Evolutionary conservation across 2,797 vertebrate species (phyloP), one percentile per base, ranked within the genome.

Genomic region (Adelosebastes latens): DNA sequence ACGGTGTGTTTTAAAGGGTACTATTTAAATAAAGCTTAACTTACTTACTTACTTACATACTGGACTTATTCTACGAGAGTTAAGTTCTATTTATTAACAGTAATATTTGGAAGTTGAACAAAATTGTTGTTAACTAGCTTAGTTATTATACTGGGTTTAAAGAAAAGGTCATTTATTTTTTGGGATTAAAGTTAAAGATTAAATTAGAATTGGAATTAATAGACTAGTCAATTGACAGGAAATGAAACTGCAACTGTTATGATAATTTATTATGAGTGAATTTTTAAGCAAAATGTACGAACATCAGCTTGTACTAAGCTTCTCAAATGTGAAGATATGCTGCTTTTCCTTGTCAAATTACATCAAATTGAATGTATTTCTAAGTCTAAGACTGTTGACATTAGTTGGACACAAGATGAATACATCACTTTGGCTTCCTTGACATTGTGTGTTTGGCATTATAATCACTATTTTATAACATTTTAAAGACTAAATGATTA

Each of bases 11-110:
- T 14, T 42, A 42, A 42, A 42, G 2, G 39, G 39, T 42, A 5
- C 39, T 42, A 6, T 42, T 14, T 42, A 42, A 42, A 42, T 42
- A 42, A 42, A 42, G 39, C 13, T 42, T 42, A 14, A 42, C 39
- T 42, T 42, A 16, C 13, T 42, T 42, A 42, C 39, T 42, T 42
- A 16, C 13, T 42, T 42, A 46, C 42, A 9, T 6, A 10, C 16
- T n/a, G 8, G 1, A 14, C 0, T 6, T 6, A 25, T 12, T 58
- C 1, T 24, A 52, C 0, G 0, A 0, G 31, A 16, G 12, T 29
- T n/a, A 13, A 20, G 4, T 6, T 36, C 0, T 18, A 31, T 25
- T 22, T 46, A 34, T 68, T 27, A 13, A 36, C 6, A 53, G n/a
- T 24, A 53, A 34, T 4, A 60, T 1, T n/a, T 61, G 8, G 0